Evolutionary conservation across 2,888 invertebrate genomes (phyloP), one percentile per base, ranked within the genome.

Genomic region (Imbricaverruca yamaguchii): DNA sequence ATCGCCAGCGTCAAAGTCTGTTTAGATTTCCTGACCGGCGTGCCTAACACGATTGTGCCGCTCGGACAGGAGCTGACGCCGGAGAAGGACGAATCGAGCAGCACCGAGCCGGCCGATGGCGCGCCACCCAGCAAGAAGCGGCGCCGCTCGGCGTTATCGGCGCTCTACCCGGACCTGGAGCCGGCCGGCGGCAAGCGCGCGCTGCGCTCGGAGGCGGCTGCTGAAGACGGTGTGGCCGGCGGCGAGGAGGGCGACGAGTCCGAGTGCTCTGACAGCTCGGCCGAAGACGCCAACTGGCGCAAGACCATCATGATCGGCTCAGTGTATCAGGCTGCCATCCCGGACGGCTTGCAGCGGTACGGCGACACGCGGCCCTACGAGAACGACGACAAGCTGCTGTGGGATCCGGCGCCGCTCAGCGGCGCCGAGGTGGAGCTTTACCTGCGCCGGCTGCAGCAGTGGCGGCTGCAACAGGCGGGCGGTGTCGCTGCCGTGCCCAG

Each of bases 281-380:
- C 94, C 86, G 94, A 94, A 86, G 94, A 94, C 85, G 86, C 85
- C 82, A 94, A 94, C 85, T 94, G 94, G 93, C 93, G 94, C 87
- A 95, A 95, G 90, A 95, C 94, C 53, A 97, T 97, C 84, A 96
- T 96, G 94, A 96, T 98, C 56, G 98, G 84, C 25, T 92, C 92
- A 84, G 94, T 95, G 86, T 97, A 93, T 87, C 98, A 98, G 89
- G 98, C 97, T 7, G 92, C 91, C 81, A 95, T 98, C 86, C 97
- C 97, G 1, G 95, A 95, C 87, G 96, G 96, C 0, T 89, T 97
- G 25, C 93, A 93, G 85, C 93, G 92, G 86, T 97, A 98, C 87
- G 97, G 95, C 86, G 97, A 97, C 88, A 88, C 88, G 83, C 88
- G 94, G 83, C 95, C 96, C 0, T 96, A 96, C 87, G 96, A 96